Conservation (phyloP, 2,113 vertebrate species). For the Scopus umbretta region DNA sequence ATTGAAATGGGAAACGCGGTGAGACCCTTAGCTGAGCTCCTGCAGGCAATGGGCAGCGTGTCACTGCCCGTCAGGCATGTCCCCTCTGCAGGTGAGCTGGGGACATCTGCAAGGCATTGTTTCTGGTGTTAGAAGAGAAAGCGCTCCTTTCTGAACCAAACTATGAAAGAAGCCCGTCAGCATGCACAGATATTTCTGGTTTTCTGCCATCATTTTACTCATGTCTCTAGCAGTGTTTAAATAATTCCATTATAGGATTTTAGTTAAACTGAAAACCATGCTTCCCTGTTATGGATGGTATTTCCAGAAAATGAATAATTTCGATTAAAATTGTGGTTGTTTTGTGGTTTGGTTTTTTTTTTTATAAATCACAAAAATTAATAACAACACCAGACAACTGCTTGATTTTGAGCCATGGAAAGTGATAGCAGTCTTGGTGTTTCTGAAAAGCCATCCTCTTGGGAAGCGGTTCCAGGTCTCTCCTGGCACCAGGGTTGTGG, state of each 20-base stretch:
- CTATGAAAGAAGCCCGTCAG: not conserved
- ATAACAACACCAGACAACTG: not conserved
- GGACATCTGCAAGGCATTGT: not conserved
- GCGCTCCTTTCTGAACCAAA: not conserved
- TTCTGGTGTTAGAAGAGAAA: not conserved
- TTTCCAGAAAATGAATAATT: not conserved
- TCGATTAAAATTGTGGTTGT: not conserved
- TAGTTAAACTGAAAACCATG: not conserved
- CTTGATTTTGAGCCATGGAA: not conserved
- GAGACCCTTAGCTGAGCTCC: not conserved
- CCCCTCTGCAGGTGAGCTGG: not conserved
- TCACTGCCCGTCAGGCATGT: not conserved
- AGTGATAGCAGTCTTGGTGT: not conserved
- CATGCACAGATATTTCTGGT: not conserved
- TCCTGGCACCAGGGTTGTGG: fast-evolving
- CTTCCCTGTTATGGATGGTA: not conserved
- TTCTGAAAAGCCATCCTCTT: not conserved
- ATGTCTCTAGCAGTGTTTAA: not conserved
- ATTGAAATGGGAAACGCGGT: fast-evolving
- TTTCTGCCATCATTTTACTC: not conserved
- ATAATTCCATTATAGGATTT: not conserved
- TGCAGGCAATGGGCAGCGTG: fast-evolving
- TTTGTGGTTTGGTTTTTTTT: not conserved
- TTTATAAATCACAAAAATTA: not conserved
- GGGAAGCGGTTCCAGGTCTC: not conserved